These are phyloP conservation scores for Heteromormyrus szaboi DNA, from an alignment of 2,797 vertebrate species.

Conservation along the genomic window DNA sequence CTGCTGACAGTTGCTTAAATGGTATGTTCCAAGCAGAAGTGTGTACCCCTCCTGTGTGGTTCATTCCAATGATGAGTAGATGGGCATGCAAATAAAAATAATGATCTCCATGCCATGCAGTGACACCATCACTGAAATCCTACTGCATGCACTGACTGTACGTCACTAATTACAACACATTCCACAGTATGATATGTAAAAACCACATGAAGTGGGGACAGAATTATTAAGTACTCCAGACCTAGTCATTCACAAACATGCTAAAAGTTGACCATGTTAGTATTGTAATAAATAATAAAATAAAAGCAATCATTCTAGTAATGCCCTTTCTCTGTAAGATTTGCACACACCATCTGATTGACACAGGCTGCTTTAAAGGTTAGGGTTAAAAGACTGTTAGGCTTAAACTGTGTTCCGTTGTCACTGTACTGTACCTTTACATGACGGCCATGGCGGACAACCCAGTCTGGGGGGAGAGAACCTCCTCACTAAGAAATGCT, in stretches of 20 bases:
- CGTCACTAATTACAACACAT: not conserved
- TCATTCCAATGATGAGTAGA: not conserved
- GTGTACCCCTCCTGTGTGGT: not conserved
- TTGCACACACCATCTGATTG: not conserved
- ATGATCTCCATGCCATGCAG: not conserved
- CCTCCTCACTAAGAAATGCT: not conserved
- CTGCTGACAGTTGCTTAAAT: not conserved
- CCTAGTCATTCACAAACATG: not conserved
- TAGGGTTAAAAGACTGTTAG: not conserved
- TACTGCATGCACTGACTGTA: not conserved
- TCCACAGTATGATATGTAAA: not conserved
- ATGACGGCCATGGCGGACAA: not conserved
- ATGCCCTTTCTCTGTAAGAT: not conserved
- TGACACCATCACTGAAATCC: not conserved
- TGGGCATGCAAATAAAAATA: not conserved
- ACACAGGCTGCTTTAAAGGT: not conserved
- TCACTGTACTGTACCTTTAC: not conserved
- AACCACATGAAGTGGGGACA: not conserved
- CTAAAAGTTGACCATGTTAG: not conserved
- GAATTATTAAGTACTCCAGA: not conserved
- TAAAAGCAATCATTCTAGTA: not conserved
- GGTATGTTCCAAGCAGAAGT: not conserved
- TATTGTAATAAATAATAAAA: not conserved
- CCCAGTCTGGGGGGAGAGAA: not conserved
- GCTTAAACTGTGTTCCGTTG: not conserved